Base-by-base conservation (phyloP, 2,113 vertebrate species). In the Ciconia maguari region DNA sequence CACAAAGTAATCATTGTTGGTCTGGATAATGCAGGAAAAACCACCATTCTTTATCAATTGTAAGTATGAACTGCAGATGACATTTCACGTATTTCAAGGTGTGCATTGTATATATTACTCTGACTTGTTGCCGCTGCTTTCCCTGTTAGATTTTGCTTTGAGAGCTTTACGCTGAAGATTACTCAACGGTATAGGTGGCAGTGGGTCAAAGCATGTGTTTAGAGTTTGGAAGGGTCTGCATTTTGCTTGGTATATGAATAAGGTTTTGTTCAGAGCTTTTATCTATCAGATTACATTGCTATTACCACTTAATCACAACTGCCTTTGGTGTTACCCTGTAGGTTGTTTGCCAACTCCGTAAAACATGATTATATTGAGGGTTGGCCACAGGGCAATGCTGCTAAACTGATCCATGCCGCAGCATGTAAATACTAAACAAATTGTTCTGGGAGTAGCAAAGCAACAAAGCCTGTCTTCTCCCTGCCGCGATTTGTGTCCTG, bases 1-100 rank as follows among this genome's bases (percentile, higher is more conserved):
- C 99, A 99, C 99, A 99, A 99, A 98, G 99, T 99, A 89, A 99
- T 99, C 92, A 99, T 99, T 98, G 99, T 99, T 95, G 99, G 99
- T 30, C 98, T 99, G 98, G 99, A 99, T 98, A 99, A 99, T 97
- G 99, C 99, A 61, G 99, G 99, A 88, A 99, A 99, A 98, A 99
- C 99, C 21, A 99, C 99, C 54, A 99, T 99, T 90, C 99, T 99
- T 94, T 99, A 99, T 96, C 99, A 99, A 85, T 99, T 99, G 99
- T 99, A 98, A 99, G 99, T 99, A 98, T 83, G 55, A 62, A 16
- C 65, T 41, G 55, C 4, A 7, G 79, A 5, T 17, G 32, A 5
- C 2, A 2, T 3, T 22, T 14, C n/a, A 3, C 25, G 6, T 54
- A 0, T 30, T 48, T 34, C 60, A 1, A 52, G 65, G 42, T 48